phyloP scores from a whole-genome alignment of 2,888 invertebrate species.

The Petrolisthes cinctipes region DNA sequence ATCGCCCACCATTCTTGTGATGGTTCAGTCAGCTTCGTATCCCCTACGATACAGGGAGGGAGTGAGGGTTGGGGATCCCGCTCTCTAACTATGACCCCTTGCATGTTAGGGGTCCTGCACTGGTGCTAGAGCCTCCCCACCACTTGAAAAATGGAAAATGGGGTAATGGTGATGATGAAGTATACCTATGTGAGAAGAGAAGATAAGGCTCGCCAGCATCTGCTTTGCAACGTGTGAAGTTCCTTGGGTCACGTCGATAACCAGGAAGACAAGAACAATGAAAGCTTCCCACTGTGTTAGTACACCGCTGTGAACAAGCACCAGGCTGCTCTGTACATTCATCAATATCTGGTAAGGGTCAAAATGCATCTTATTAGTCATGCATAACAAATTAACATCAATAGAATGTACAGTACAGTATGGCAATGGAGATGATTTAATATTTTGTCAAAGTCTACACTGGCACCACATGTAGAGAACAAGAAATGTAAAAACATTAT shows the following conservation, averaged over 20 bases:
- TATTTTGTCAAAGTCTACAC: neutral
- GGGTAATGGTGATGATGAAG: constrained; percentile 73
- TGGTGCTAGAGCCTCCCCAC: no score
- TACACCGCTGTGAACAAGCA: constrained; percentile 68
- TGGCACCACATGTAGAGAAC: neutral
- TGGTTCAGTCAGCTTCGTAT: no score
- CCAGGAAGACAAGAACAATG: constrained; percentile 67
- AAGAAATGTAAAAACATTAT: no score
- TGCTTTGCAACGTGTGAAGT: constrained; percentile 79
- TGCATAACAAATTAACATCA: neutral
- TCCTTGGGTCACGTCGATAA: constrained; percentile 65
- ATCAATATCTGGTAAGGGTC: constrained; percentile 61
- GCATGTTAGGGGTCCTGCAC: no score
- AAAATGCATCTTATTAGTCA: neutral
- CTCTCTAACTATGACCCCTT: no score
- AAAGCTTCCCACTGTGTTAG: constrained; percentile 65
- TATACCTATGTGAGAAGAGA: constrained; percentile 87
- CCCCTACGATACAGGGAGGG: no score
- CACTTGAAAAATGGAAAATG: no score
- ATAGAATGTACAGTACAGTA: neutral
- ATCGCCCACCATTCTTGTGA: no score
- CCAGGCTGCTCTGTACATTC: constrained; percentile 67
- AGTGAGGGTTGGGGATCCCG: no score
- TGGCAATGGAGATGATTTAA: neutral
- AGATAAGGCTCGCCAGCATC: constrained; percentile 91